Base-by-base conservation (phyloP, 1,140 invertebrate species). In the Lutraria rhynchaena region DNA sequence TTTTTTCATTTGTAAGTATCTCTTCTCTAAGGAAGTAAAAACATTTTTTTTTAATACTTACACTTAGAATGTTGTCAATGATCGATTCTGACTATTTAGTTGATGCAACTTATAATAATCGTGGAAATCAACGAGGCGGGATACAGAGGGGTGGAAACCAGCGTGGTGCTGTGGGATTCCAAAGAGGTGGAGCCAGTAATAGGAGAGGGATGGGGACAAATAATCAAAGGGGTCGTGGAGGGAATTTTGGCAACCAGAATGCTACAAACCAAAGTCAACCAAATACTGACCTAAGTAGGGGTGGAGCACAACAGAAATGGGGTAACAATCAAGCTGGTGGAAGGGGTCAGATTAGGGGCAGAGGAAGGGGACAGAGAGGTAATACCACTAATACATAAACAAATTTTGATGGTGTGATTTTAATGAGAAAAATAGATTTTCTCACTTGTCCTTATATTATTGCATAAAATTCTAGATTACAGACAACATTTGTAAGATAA, bases 301-400 rank as follows among this genome's bases (percentile, higher is more conserved):
- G 44, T 67, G 29, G 19, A 17, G 44, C 24, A 3, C 41, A 53
- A n/a, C 17, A 53, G 3, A 53, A 33, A 55, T 44, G 51, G 17
- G n/a, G 24, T 27, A 33, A 27, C 7, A 63, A 22, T 3, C 57
- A 70, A 31, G 35, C 27, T 24, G 73, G 33, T 7, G 58, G 65
- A 17, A 76, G 76, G 70, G 80, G 85, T 22, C 33, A 46, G 15
- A 37, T 73, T 37, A 77, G 81, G 37, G 76, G 70, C 24, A n/a
- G 73, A 61, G 58, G 73, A 15, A 73, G 80, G 2, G 69, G 67
- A 15, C 69, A 74, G 57, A 60, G 75, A 51, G 75, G 74, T 46
- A 65, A 35, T n/a, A n/a, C n/a, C n/a, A n/a, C n/a, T n/a, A n/a
- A n/a, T n/a, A n/a, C n/a, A n/a, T n/a, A n/a, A n/a, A n/a, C n/a